A percentile compares a stretch with the other conserved stretches of the same genome.
These are phyloP conservation scores for Muscidifurax raptorellus DNA, from an alignment of 1,140 invertebrate species.

Conservation along the genomic window DNA sequence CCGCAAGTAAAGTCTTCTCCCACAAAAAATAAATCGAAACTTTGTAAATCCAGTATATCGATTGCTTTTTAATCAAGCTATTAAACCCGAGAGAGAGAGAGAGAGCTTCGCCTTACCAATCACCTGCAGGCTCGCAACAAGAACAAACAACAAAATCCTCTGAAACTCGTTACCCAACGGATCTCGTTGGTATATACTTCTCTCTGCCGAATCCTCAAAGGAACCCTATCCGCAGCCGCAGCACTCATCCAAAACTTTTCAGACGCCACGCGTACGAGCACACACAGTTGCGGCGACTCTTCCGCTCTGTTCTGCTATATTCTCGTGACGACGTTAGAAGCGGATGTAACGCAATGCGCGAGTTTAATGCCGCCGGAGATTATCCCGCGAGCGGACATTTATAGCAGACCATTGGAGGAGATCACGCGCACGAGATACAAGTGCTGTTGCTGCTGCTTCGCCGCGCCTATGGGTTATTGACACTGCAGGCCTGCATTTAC, in stretches of 20 bases:
- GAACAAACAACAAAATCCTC: neutral
- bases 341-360: slow-evolving; percentile 6
- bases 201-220: neutral
- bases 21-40: too few relatives aligned
- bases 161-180: neutral
- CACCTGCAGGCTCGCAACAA: too few relatives aligned
- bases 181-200: neutral
- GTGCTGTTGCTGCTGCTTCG: neutral
- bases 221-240: neutral
- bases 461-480: slow-evolving; percentile 25
- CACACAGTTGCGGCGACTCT: neutral
- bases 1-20: too few relatives aligned
- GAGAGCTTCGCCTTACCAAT: too few relatives aligned
- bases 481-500: slow-evolving; percentile 5
- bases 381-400: slow-evolving; percentile 45
- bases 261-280: neutral
- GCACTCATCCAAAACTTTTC: neutral
- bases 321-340: neutral
- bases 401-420: slow-evolving; percentile 46
- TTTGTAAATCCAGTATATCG: too few relatives aligned
- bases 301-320: neutral
- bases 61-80: too few relatives aligned
- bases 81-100: too few relatives aligned
- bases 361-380: slow-evolving; percentile 22
- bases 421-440: slow-evolving; percentile 40